Evolutionary conservation across 2,888 invertebrate genomes (phyloP).

Genomic region (Sarcophaga variegata): DNA sequence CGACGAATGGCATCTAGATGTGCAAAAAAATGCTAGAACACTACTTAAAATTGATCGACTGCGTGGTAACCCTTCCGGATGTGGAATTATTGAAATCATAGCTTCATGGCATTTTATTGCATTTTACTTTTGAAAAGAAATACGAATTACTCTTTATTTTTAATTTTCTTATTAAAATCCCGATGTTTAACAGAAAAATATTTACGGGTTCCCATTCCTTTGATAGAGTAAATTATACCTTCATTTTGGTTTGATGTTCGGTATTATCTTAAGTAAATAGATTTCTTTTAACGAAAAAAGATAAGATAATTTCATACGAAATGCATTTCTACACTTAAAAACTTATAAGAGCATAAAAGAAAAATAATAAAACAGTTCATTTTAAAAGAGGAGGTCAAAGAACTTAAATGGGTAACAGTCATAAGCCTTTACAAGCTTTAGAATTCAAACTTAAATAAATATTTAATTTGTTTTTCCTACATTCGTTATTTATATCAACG

Average conservation of each 20-base stretch:
- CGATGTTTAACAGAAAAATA: too few species aligned
- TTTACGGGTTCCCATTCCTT: too few species aligned
- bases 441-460: conserved; percentile 53
- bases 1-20: too few species aligned
- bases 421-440: not conserved
- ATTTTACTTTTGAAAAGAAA: too few species aligned
- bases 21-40: too few species aligned
- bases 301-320: not conserved
- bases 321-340: not conserved
- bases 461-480: conserved; percentile 3
- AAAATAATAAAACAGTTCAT: not conserved
- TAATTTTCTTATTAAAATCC: too few species aligned
- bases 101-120: too few species aligned
- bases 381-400: conserved; percentile 45
- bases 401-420: conserved; percentile 43
- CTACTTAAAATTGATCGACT: too few species aligned
- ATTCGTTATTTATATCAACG: not conserved
- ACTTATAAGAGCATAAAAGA: too few species aligned
- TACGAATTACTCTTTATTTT: too few species aligned
- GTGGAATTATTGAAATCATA: too few species aligned
- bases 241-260: not conserved
- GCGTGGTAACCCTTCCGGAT: too few species aligned
- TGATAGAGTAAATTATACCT: not conserved
- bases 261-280: not conserved
- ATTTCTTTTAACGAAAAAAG: not conserved